Percentiles rank a stretch among this genome's conserved stretches.
These are phyloP conservation scores for Phoebastria nigripes DNA, from an alignment of 2,797 vertebrate genomes.

Conservation along the genomic window DNA sequence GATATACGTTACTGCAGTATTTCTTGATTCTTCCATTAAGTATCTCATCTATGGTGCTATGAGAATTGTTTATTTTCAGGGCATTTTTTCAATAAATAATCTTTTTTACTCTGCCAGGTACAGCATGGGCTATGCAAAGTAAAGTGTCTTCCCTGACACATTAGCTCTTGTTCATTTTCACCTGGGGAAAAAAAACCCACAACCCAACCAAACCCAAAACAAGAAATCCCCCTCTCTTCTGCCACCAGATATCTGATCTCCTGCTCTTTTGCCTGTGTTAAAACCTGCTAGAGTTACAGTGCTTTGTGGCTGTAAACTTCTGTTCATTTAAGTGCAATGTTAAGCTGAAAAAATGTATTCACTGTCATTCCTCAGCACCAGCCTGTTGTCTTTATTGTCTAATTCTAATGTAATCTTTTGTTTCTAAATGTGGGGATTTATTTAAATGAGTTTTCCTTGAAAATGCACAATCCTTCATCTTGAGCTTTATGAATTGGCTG, in stretches of 20 bases:
- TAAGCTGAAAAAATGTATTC: neutral
- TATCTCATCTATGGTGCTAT: neutral
- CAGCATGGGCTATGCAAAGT: neutral
- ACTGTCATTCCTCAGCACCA: neutral
- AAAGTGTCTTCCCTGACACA: neutral
- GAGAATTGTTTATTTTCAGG: neutral
- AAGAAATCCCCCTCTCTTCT: neutral
- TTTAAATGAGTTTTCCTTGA: neutral
- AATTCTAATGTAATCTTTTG: neutral
- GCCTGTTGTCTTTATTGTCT: neutral
- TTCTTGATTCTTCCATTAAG: neutral
- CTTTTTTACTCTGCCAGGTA: neutral
- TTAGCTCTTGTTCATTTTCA: neutral
- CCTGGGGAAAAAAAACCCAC: accelerated
- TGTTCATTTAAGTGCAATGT: neutral
- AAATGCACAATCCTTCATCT: neutral
- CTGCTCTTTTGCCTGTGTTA: neutral
- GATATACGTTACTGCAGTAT: neutral
- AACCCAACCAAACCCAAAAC: neutral
- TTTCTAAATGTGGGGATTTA: neutral
- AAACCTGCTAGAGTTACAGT: neutral
- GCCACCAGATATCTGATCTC: neutral
- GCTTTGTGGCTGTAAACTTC: neutral
- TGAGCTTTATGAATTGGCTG: neutral
- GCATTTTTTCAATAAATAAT: neutral